Evolutionary conservation across 2,113 vertebrate species (phyloP).

Genomic region (Indicator maculatus): DNA sequence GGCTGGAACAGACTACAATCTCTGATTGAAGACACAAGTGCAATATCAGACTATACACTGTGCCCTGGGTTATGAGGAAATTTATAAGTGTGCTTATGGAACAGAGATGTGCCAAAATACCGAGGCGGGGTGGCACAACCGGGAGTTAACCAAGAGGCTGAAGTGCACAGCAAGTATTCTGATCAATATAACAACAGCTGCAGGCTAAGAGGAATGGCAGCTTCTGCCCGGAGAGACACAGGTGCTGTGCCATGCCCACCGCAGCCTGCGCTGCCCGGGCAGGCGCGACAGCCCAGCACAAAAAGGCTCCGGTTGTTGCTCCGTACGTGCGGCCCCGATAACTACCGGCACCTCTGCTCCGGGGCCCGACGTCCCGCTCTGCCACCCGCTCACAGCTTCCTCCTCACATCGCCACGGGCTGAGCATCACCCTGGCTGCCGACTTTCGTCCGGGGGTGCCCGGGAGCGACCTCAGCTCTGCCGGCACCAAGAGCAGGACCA

Average conservation of each 20-base stretch:
- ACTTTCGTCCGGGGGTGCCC: background rate
- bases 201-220: background rate
- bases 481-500: background rate
- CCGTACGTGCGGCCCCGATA: background rate
- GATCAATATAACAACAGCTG: background rate
- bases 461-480: background rate
- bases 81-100: background rate
- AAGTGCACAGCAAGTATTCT: background rate
- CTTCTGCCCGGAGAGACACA: background rate
- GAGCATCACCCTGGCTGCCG: background rate
- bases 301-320: background rate
- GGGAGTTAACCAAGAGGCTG: background rate
- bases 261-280: background rate
- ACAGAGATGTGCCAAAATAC: background rate
- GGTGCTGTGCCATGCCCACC: background rate
- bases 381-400: background rate
- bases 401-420: background rate
- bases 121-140: background rate
- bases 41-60: background rate
- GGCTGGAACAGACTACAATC: constrained; percentile 44
- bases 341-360: background rate
- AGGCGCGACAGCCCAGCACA: background rate
- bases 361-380: background rate
- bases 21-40: background rate
- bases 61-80: background rate